phyloP scores from a whole-genome alignment of 2,888 invertebrate species.

The Leptinotarsa peninsularis region DNA sequence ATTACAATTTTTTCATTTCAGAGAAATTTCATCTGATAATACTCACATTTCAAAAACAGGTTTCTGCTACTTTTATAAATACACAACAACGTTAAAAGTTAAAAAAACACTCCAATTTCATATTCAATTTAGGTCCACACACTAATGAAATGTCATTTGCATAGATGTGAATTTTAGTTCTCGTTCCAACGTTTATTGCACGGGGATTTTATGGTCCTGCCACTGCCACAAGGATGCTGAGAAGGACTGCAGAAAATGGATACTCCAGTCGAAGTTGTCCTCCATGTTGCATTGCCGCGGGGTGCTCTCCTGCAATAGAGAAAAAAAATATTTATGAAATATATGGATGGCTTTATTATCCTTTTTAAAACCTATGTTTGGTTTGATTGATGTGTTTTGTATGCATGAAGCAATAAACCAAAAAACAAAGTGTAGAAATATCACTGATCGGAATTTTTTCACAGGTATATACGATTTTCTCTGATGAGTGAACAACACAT shows the following conservation, averaged over 20 bases:
- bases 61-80: not conserved
- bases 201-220: constrained; percentile 67
- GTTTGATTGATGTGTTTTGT: too few relatives aligned
- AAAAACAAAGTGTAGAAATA: too few relatives aligned
- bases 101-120: constrained; percentile 31
- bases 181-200: constrained; percentile 10
- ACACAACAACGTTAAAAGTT: constrained; percentile 12
- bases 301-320: constrained; percentile 78
- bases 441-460: too few relatives aligned
- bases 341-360: too few relatives aligned
- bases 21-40: not conserved
- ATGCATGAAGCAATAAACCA: too few relatives aligned
- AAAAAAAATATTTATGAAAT: not conserved
- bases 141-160: constrained; percentile 35
- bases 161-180: constrained; percentile 28
- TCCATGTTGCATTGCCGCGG: constrained; percentile 88
- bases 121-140: constrained; percentile 30
- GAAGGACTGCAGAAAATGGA: constrained; percentile 77
- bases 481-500: too few relatives aligned
- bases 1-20: not conserved
- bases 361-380: too few relatives aligned
- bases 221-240: constrained; percentile 75
- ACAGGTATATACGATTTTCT: too few relatives aligned
- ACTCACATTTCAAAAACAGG: constrained; percentile 24
- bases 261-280: constrained; percentile 78